Evolutionary conservation across 2,113 vertebrate species (phyloP).

Genomic region (Oryzias curvinotus): DNA sequence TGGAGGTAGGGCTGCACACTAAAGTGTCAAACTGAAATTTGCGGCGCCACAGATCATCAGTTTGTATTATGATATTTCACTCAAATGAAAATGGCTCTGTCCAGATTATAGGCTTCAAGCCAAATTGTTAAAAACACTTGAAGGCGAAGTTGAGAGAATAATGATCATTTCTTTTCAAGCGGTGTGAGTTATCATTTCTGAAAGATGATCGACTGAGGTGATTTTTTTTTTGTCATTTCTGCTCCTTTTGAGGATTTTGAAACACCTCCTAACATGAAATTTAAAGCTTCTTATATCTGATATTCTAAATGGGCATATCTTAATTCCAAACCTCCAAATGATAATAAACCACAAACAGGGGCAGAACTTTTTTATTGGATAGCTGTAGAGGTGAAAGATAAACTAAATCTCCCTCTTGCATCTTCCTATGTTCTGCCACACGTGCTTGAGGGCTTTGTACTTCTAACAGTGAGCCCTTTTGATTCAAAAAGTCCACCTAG

Average conservation of each 20-base stretch:
- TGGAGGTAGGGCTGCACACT: neutral
- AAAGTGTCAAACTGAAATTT: neutral
- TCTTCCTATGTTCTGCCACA: constrained; percentile 17
- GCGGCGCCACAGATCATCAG: neutral
- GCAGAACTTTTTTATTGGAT: constrained; percentile 25
- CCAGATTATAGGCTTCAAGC: neutral
- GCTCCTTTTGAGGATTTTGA: constrained; percentile 22
- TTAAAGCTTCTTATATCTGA: no score
- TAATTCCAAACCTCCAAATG: constrained; percentile 19
- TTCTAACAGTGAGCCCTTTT: neutral
- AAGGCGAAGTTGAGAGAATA: neutral
- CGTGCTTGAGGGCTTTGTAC: constrained; percentile 1
- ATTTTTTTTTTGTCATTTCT: constrained; percentile 6
- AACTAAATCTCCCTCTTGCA: constrained; percentile 10
- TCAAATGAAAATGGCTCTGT: neutral
- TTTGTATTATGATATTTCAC: neutral
- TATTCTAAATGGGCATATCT: constrained; percentile 24
- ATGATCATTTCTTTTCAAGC: neutral
- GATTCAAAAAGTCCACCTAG: neutral
- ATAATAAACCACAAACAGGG: constrained; percentile 41
- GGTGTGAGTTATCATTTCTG: neutral
- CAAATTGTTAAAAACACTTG: neutral
- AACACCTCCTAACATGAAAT: constrained; percentile 3
- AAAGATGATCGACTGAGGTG: constrained; percentile 9
- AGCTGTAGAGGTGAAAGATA: constrained; percentile 30